A percentile compares a stretch with the other conserved stretches of the same genome.
These are phyloP conservation scores for Bagarius yarrelli DNA, from an alignment of 2,113 vertebrate species.

Conservation along the genomic window DNA sequence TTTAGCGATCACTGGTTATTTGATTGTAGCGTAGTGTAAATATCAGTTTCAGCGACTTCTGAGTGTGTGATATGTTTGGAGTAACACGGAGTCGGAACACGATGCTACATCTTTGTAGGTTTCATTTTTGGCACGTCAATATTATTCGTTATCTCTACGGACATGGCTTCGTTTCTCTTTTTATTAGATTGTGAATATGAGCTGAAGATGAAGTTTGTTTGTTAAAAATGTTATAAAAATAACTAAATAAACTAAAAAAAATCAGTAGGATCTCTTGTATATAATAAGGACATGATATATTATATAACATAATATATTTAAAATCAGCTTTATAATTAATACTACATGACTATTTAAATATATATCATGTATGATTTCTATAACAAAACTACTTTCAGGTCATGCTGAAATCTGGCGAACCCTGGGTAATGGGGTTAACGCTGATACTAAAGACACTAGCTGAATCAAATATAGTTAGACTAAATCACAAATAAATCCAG, in stretches of 20 bases:
- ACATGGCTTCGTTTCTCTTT: neutral
- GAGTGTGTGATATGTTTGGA: neutral
- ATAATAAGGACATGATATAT: neutral
- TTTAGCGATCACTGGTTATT: constrained; percentile 1
- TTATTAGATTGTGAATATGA: constrained; percentile 3
- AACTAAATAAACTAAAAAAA: neutral
- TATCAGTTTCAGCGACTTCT: neutral
- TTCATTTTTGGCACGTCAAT: neutral
- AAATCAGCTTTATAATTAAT: too few relatives aligned
- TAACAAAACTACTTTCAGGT: too few relatives aligned
- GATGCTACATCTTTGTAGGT: neutral
- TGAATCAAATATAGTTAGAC: too few relatives aligned
- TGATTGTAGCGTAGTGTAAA: constrained; percentile 3
- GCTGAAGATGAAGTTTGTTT: neutral
- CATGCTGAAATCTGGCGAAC: too few relatives aligned
- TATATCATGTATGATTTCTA: too few relatives aligned
- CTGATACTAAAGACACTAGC: too few relatives aligned
- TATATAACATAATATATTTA: too few relatives aligned
- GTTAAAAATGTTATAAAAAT: neutral
- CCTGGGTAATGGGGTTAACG: too few relatives aligned
- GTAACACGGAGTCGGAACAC: neutral
- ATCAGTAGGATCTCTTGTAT: neutral
- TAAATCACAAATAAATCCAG: too few relatives aligned
- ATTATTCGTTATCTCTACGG: constrained; percentile 10
- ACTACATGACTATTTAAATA: too few relatives aligned